Percentiles rank a stretch among this genome's conserved stretches.
phyloP scores from a whole-genome alignment of 2,113 vertebrate species.

The Nematolebias whitei region DNA sequence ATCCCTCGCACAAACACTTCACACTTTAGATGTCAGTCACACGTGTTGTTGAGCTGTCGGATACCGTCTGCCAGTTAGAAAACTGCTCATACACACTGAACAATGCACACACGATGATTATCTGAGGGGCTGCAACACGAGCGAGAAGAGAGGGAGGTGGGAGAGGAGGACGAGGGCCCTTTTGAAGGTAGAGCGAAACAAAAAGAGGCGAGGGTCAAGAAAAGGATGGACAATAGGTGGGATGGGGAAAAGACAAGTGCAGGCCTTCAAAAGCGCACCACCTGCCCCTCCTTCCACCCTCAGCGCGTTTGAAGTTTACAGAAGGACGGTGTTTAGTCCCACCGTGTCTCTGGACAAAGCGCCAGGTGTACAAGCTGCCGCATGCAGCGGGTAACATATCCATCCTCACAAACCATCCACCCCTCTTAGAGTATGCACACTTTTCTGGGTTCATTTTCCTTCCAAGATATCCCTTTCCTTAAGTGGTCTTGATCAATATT shows the following conservation, averaged over 20 bases:
- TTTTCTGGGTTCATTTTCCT: too few species aligned
- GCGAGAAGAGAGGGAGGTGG: conserved; percentile 24
- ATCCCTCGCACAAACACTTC: conserved; percentile 21
- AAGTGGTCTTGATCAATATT: too few species aligned
- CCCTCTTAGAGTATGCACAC: too few species aligned
- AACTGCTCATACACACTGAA: not conserved
- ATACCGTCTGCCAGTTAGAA: conserved; percentile 34
- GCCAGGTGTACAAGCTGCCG: conserved; percentile 57
- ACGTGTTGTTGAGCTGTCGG: conserved; percentile 49
- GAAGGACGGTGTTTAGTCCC: conserved; percentile 47
- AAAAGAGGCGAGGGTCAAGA: conserved; percentile 25
- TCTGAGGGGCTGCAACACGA: not conserved
- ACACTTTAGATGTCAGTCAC: conserved; percentile 51
- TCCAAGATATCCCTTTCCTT: too few species aligned
- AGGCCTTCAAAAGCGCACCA: conserved; percentile 54
- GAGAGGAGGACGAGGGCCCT: conserved; percentile 3
- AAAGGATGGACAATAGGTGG: conserved; percentile 29
- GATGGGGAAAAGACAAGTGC: conserved; percentile 24
- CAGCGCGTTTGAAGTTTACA: conserved; percentile 71
- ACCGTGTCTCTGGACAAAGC: conserved; percentile 62
- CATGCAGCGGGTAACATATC: not conserved
- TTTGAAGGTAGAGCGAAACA: not conserved
- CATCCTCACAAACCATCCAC: not conserved
- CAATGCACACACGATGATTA: not conserved
- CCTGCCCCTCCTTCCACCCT: conserved; percentile 29